phyloP scores from a whole-genome alignment of 2,888 invertebrate species.

The Drosophila robusta region DNA sequence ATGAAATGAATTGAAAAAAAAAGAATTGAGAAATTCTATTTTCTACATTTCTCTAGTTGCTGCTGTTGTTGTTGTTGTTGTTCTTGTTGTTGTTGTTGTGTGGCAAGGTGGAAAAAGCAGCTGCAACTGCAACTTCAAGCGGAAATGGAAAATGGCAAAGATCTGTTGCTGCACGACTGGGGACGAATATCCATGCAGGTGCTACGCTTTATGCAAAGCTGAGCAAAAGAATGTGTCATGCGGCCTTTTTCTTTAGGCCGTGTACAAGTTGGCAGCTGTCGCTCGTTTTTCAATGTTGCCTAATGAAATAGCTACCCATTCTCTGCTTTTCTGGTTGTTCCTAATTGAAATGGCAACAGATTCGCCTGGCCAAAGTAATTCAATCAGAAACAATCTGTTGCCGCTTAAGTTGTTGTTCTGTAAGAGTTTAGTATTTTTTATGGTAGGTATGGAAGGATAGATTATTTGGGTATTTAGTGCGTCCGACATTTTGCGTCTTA shows the following conservation, averaged over 20 bases:
- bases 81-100: conserved; percentile 25
- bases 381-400: conserved; percentile 15
- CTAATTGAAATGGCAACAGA: conserved; percentile 29
- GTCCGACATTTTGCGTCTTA: not conserved
- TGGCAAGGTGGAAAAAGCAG: conserved; percentile 46
- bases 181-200: conserved; percentile 34
- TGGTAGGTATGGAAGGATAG: not conserved
- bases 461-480: not conserved
- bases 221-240: conserved; percentile 16
- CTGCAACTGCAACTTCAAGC: conserved; percentile 58
- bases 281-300: conserved; percentile 8
- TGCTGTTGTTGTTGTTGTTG: conserved; percentile 9
- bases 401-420: conserved; percentile 16
- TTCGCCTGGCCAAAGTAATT: conserved; percentile 20
- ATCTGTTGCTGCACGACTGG: conserved; percentile 30
- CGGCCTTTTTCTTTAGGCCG: conserved; percentile 12
- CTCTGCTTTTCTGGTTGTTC: conserved; percentile 1
- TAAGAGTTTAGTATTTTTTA: not conserved
- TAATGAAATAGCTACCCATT: conserved; percentile 21
- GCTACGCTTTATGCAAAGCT: conserved; percentile 9
- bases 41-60: conserved; percentile 35
- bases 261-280: conserved; percentile 13
- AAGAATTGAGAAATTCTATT: conserved; percentile 46
- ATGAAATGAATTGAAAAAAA: conserved; percentile 45
- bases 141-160: conserved; percentile 66